Base-by-base conservation (phyloP, 64 coral and sea anemone species). In the Dendrophyllia cribrosa region DNA sequence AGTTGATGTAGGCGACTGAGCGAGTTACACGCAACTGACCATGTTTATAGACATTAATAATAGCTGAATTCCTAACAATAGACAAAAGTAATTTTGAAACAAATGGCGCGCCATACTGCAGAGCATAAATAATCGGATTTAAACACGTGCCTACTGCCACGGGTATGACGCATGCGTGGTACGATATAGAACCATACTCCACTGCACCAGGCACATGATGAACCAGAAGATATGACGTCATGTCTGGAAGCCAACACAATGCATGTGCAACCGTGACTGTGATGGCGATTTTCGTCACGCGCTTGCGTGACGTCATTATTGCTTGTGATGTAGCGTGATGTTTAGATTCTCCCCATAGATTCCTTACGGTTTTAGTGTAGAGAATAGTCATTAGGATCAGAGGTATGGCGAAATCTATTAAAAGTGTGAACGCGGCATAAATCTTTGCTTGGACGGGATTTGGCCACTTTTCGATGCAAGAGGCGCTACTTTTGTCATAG, bases 81-180 rank as follows among this genome's bases (percentile, higher is more conserved):
- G n/a, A n/a, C n/a, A n/a, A n/a, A n/a, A n/a, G n/a, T n/a, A n/a
- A n/a, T n/a, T n/a, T n/a, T n/a, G n/a, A n/a, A n/a, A n/a, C n/a
- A n/a, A n/a, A n/a, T n/a, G n/a, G n/a, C n/a, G n/a, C n/a, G n/a
- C n/a, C n/a, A n/a, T n/a, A n/a, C n/a, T n/a, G n/a, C 24, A 72
- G 34, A 43, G 70, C 43, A 23, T 72, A 72, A 72, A 72, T 7
- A 45, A 72, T 72, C 26, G 70, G 70, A 72, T 72, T 72, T 23
- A 72, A 72, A 72, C 70, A 72, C 34, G 70, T 43, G 70, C 70
- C 21, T 13, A 72, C 12, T 13, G 7, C 70, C 10, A 72, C 70
- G 4, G 70, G 70, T 72, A 72, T 72, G 1, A 72, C 70, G 23
- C 70, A 72, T 5, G 70, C 70, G 70, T 72, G 70, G 70, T 72